Evolutionary conservation across 2,888 invertebrate genomes (phyloP).

Genomic region (Dendrolimus houi): DNA sequence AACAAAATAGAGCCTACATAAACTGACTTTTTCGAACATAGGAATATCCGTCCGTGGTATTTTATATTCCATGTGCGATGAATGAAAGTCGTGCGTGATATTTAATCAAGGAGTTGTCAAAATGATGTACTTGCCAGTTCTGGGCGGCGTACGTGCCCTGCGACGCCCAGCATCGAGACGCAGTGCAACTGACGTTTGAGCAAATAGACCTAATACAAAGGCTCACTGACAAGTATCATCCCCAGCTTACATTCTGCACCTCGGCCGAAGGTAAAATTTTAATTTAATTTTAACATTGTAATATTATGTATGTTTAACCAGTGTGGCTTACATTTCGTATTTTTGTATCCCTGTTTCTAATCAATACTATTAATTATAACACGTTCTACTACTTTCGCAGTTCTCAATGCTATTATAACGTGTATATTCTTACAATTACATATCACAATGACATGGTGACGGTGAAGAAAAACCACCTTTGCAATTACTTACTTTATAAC

Average conservation of each 20-base stretch:
- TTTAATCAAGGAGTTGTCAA: slow-evolving; percentile 31
- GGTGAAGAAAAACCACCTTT: no score
- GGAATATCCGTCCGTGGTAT: slow-evolving; percentile 12
- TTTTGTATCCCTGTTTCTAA: no score
- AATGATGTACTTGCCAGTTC: slow-evolving; percentile 75
- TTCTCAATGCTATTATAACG: no score
- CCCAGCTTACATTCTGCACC: slow-evolving; percentile 85
- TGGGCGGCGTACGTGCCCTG: slow-evolving; percentile 93
- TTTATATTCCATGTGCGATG: slow-evolving; percentile 34
- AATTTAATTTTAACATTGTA: no score
- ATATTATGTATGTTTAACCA: no score
- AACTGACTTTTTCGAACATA: not conserved
- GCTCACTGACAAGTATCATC: slow-evolving; percentile 86
- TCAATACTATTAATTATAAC: no score
- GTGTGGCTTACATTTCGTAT: no score
- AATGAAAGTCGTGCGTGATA: slow-evolving; percentile 15
- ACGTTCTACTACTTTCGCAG: no score
- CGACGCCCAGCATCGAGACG: slow-evolving; percentile 88
- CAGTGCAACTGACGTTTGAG: slow-evolving; percentile 88
- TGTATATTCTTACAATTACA: no score
- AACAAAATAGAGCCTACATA: not conserved
- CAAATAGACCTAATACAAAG: slow-evolving; percentile 91
- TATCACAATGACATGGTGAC: no score
- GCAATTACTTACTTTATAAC: no score
- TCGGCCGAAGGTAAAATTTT: slow-evolving; percentile 81